These are phyloP conservation scores for Lasioglossum baleicum DNA, from an alignment of 1,140 invertebrate species.

Conservation along the genomic window DNA sequence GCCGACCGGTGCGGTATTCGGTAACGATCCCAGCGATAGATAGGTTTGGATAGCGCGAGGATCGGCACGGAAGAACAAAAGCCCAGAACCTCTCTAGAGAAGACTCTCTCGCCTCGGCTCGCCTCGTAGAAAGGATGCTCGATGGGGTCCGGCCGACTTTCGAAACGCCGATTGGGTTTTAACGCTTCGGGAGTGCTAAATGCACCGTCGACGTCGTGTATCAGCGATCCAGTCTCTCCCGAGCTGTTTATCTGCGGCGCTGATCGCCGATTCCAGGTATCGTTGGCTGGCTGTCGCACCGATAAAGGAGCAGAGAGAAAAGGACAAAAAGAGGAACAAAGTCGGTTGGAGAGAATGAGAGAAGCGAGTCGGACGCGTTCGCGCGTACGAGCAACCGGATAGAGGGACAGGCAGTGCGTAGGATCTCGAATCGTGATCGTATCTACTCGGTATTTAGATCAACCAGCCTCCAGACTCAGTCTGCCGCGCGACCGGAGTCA, in stretches of 20 bases:
- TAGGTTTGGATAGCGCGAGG: background rate
- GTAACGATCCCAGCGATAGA: too few relatives aligned
- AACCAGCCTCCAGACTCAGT: conserved; percentile 58
- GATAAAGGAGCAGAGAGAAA: conserved; percentile 28
- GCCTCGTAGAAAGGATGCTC: conserved; percentile 34
- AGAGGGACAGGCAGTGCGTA: conserved; percentile 39
- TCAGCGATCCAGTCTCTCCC: conserved; percentile 13
- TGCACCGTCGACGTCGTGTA: conserved; percentile 30
- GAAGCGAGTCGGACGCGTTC: background rate
- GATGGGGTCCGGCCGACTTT: conserved; percentile 38
- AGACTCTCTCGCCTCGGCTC: background rate
- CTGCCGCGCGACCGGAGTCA: conserved; percentile 53
- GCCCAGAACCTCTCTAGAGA: background rate
- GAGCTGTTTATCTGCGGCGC: conserved; percentile 12
- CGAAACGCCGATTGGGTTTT: conserved; percentile 30
- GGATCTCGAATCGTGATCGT: conserved; percentile 54
- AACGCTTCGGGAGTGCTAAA: conserved; percentile 37
- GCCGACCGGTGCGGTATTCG: too few relatives aligned
- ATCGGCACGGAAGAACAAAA: conserved; percentile 19
- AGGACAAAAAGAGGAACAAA: background rate
- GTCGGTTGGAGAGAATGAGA: background rate
- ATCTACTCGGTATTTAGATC: conserved; percentile 62
- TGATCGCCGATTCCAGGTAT: conserved; percentile 38
- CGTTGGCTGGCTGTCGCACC: conserved; percentile 13
- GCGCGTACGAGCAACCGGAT: conserved; percentile 35